These are phyloP conservation scores for Cirrhinus molitorella DNA, from an alignment of 2,797 vertebrate species.

Conservation along the genomic window DNA sequence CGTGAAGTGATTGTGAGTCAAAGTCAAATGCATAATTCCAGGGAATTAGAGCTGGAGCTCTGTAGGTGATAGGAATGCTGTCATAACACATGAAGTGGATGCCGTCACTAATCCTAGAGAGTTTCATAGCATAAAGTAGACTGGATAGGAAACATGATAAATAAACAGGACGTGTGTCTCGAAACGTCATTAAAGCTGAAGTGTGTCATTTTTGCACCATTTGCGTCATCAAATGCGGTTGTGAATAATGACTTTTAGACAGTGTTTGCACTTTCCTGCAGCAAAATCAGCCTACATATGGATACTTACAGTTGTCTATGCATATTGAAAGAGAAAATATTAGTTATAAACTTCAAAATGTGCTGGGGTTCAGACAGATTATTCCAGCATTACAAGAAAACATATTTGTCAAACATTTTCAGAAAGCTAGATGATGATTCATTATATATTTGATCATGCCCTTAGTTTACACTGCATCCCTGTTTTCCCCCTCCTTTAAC, in stretches of 20 bases:
- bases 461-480: conserved; percentile 8
- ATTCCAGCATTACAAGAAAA: neutral
- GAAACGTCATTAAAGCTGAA: neutral
- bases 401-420: neutral
- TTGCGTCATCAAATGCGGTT: neutral
- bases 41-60: conserved; percentile 9
- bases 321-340: neutral
- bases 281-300: neutral
- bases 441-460: neutral
- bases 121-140: neutral
- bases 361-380: neutral
- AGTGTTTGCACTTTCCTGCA: neutral
- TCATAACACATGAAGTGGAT: conserved; percentile 17
- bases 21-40: neutral
- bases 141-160: conserved; percentile 3
- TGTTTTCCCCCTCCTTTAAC: neutral
- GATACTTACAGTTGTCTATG: neutral
- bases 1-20: conserved; percentile 3
- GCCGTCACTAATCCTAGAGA: conserved; percentile 6
- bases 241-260: neutral
- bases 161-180: neutral
- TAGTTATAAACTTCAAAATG: neutral
- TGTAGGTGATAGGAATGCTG: neutral
- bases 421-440: neutral
- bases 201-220: neutral